These are phyloP conservation scores for Melanophora roralis DNA, from an alignment of 2,888 invertebrate genomes.

Conservation along the genomic window DNA sequence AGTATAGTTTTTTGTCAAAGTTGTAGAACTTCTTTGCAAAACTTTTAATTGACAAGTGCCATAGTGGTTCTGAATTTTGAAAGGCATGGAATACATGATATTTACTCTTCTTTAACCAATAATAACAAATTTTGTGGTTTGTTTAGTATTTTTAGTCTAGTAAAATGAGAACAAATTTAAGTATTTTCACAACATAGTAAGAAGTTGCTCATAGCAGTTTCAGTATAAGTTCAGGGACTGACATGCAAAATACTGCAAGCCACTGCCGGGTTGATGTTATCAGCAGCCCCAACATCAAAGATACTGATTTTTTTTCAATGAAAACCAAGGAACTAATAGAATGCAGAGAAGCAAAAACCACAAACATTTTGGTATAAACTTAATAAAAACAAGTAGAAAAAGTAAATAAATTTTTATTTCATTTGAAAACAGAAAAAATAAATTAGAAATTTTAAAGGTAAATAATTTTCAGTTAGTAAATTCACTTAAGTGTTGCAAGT, in stretches of 20 bases:
- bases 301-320: conserved; percentile 14
- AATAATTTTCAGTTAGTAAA: conserved; percentile 18
- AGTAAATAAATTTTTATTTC: not conserved
- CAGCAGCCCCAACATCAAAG: conserved; percentile 10
- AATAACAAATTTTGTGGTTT: conserved; percentile 16
- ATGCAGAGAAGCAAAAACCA: conserved; percentile 33
- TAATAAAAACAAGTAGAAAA: not conserved
- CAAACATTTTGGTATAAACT: conserved; percentile 42
- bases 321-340: not conserved
- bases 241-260: conserved; percentile 16
- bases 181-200: not conserved
- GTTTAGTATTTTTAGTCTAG: not conserved
- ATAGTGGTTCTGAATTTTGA: conserved; percentile 25
- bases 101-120: conserved; percentile 26
- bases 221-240: not conserved
- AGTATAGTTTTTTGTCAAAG: conserved; percentile 2
- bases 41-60: conserved; percentile 56
- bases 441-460: conserved; percentile 3
- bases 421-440: not conserved
- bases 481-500: not conserved
- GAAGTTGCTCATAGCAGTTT: not conserved
- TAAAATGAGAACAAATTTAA: not conserved
- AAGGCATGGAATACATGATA: not conserved
- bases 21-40: conserved; percentile 40
- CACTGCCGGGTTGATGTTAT: not conserved